phyloP scores from a whole-genome alignment of 2,113 vertebrate genomes.

The Labeo rohita region DNA sequence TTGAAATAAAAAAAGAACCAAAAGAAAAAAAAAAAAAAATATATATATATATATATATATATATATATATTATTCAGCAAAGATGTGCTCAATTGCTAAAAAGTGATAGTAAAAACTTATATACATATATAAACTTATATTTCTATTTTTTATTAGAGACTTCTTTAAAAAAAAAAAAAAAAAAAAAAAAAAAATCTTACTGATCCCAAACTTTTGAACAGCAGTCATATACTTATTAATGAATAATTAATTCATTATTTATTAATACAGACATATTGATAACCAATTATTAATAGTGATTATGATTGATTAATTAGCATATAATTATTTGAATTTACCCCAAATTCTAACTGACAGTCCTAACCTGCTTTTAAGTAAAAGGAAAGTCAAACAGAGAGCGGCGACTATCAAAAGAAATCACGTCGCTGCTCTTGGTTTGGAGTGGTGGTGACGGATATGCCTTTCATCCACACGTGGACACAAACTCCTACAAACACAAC shows the following conservation, averaged over 20 bases:
- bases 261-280: not conserved
- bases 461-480: conserved; percentile 22
- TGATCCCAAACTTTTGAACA: not conserved
- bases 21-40: too few relatives aligned
- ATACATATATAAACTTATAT: too few relatives aligned
- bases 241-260: too few relatives aligned
- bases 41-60: too few relatives aligned
- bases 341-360: not conserved
- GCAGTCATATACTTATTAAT: not conserved
- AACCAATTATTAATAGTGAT: not conserved
- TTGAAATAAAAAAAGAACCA: too few relatives aligned
- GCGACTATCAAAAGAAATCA: conserved; percentile 37
- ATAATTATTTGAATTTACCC: not conserved
- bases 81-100: too few relatives aligned
- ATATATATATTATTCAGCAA: too few relatives aligned
- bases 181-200: too few relatives aligned
- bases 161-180: too few relatives aligned
- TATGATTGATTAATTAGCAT: not conserved
- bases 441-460: conserved; percentile 35
- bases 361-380: not conserved
- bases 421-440: not conserved
- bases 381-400: not conserved
- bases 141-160: too few relatives aligned
- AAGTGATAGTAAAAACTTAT: too few relatives aligned
- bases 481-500: conserved; percentile 34